A percentile compares a stretch with the other conserved stretches of the same genome.
Conservation (phyloP, 2,888 invertebrate species). For the Agrilus mali region DNA sequence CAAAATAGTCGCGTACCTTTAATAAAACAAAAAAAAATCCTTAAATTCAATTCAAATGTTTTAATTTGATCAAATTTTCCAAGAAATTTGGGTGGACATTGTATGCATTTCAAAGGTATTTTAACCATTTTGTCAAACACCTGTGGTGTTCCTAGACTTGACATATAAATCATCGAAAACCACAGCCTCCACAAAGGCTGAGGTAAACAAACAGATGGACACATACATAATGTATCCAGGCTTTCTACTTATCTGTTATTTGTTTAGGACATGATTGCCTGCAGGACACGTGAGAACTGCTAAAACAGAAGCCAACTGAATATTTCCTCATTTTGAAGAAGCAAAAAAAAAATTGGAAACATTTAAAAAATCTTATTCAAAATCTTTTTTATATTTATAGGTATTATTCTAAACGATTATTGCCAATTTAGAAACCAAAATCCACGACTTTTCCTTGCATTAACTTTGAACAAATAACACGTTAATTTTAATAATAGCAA, state of each 20-base stretch:
- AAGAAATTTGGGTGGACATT: no score
- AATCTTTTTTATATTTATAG: no score
- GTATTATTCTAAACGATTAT: no score
- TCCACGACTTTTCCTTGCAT: no score
- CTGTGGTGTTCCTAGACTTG: background rate
- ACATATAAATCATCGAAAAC: background rate
- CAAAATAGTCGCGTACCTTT: constrained; percentile 86
- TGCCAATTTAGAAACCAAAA: no score
- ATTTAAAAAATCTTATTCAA: background rate
- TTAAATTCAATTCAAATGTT: background rate
- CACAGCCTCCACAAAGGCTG: constrained; percentile 9
- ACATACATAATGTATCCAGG: constrained; percentile 9
- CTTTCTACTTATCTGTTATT: constrained; percentile 19
- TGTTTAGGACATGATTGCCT: constrained; percentile 18
- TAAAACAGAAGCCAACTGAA: constrained; percentile 15
- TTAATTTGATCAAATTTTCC: no score
- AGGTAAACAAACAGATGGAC: constrained; percentile 14
- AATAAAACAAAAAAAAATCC: constrained; percentile 5
- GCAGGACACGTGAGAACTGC: constrained; percentile 18
- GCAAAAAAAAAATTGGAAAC: background rate
- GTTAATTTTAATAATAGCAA: no score
- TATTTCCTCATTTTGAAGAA: background rate
- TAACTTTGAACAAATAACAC: background rate
- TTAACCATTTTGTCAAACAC: background rate
- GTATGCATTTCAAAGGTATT: no score